phyloP scores from a whole-genome alignment of 2,113 vertebrate genomes.

The Ranitomeya imitator region DNA sequence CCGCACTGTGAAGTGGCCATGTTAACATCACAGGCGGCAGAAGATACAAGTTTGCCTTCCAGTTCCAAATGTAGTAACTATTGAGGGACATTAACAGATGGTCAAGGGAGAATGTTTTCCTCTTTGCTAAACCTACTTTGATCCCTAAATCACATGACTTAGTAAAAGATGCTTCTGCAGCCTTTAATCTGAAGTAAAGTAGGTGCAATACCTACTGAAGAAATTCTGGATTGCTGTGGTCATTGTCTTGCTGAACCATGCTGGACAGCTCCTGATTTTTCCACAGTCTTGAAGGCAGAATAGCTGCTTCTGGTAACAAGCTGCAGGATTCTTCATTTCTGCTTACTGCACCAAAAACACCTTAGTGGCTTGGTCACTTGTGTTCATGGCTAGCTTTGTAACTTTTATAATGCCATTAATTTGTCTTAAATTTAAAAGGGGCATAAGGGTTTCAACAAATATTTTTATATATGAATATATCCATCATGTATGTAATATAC shows the following conservation, averaged over 20 bases:
- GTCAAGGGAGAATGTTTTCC: constrained; percentile 19
- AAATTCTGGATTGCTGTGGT: neutral
- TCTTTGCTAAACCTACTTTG: constrained; percentile 36
- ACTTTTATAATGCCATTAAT: neutral
- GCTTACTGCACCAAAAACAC: neutral
- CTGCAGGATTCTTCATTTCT: neutral
- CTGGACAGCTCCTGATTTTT: constrained; percentile 7
- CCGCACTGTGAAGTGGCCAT: neutral
- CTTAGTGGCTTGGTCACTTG: neutral
- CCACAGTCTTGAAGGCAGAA: neutral
- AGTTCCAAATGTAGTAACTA: neutral
- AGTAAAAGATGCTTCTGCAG: neutral
- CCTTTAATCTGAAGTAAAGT: constrained; percentile 18
- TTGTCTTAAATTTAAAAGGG: neutral
- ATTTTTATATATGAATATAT: no score
- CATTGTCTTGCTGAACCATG: neutral
- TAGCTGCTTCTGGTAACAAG: neutral
- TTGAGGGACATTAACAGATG: constrained; percentile 40
- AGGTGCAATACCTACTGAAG: constrained; percentile 12
- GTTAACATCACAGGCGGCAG: neutral
- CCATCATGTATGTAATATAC: no score
- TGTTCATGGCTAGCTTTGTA: neutral
- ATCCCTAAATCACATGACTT: constrained; percentile 15
- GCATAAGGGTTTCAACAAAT: no score
- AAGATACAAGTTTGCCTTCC: neutral